Percentiles rank a stretch among this genome's conserved stretches.
Conservation (phyloP, 1,140 invertebrate genomes). For the Heliconius nattereri region DNA sequence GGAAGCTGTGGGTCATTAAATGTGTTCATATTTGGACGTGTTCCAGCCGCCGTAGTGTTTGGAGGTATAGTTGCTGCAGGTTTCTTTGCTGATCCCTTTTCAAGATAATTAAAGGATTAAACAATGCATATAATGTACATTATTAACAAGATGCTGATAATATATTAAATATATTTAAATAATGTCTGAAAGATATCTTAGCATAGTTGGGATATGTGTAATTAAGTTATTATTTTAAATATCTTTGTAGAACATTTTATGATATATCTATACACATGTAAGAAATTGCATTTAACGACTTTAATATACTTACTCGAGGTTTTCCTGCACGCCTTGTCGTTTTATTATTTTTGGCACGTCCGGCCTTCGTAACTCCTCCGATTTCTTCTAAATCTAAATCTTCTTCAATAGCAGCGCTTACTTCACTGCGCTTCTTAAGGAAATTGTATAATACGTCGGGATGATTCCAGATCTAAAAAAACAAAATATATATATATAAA, state of each 20-base stretch:
- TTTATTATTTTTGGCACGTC: conserved; percentile 58
- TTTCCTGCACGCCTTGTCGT: conserved; percentile 51
- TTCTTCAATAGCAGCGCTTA: conserved; percentile 91
- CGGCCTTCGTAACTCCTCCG: conserved; percentile 73
- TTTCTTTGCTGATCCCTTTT: conserved; percentile 77
- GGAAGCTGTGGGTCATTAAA: conserved; percentile 51
- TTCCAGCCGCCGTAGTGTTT: conserved; percentile 73
- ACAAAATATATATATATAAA: not conserved
- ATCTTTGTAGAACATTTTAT: too few species aligned
- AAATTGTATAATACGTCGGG: conserved; percentile 98
- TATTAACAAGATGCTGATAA: too few species aligned
- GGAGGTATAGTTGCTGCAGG: conserved; percentile 86
- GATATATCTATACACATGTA: too few species aligned
- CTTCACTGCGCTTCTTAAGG: conserved; percentile 89
- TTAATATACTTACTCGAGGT: conserved; percentile 51
- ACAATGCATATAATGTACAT: too few species aligned
- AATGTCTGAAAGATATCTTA: too few species aligned
- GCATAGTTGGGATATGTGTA: too few species aligned
- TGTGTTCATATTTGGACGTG: conserved; percentile 45
- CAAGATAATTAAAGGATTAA: not conserved
- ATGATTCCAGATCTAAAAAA: conserved; percentile 97
- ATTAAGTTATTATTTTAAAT: too few species aligned
- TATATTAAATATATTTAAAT: too few species aligned
- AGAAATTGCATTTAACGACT: too few species aligned
- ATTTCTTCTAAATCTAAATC: conserved; percentile 91